Evolutionary conservation across 2,113 vertebrate genomes (phyloP), one percentile per base, ranked within the genome.

Genomic region (Sceloporus tristichus): DNA sequence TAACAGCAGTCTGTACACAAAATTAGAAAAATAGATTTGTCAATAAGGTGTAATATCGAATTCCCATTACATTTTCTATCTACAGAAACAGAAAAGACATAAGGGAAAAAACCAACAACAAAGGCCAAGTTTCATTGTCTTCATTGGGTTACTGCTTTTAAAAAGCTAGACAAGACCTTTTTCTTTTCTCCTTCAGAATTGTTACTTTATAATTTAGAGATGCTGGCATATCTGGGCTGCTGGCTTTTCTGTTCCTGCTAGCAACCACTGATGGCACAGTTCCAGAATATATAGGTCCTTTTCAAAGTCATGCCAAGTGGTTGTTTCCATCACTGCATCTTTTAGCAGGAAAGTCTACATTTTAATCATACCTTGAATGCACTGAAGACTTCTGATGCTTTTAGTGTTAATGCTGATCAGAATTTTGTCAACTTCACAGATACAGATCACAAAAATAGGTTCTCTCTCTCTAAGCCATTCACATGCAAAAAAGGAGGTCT

Each of bases 21-120:
- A 56, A 66, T 82, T 18, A 91, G 84, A 75, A 73, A 77, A 62
- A 75, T 19, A 54, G 29, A 73, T 65, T 88, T 86, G 19, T 1
- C 9, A 90, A 70, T 62, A 88, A 4, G 65, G 82, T 85, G 29
- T 79, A 79, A n/a, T 53, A 86, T 40, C 40, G 84, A 9, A 59
- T 7, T 81, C 2, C 13, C 23, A 79, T 4, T 66, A 19, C 62
- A 10, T 91, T 91, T 90, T 79, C 29, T 21, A 76, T 79, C 21
- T 79, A 48, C 2, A 85, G 79, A 56, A 71, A 68, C 23, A 68
- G 34, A 75, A 74, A 82, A 34, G 34, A 34, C 73, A 87, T 25
- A 82, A 42, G 54, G 38, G 56, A 85, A 76, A 56, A 84, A 62
- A 27, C n/a, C 70, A 79, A 54, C 53, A 75, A 62, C 10, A 85